Base-by-base conservation (phyloP, 2,888 invertebrate species). In the Pseudococcus viburni region DNA sequence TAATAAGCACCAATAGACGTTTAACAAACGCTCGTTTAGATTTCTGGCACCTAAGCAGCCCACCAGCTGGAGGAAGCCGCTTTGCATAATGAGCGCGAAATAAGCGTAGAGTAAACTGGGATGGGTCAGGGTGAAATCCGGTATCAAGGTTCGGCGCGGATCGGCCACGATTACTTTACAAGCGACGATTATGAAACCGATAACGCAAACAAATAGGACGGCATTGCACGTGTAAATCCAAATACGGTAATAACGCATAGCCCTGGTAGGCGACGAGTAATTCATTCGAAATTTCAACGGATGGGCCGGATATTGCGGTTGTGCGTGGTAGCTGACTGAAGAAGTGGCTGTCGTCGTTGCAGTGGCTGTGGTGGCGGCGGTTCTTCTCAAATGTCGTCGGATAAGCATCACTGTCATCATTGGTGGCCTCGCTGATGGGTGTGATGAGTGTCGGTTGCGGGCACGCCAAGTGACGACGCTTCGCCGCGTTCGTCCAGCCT, bases 141-240 rank as follows among this genome's bases (percentile, higher is more conserved):
- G 95, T 89, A 96, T 94, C 89, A 96, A 93, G 90, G 94, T 90
- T 9, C 95, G 94, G 89, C 95, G 93, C 91, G 95, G 95, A 92
- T 95, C 95, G 89, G 94, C 93, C 89, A 94, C 91, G 89, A 90
- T 89, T 77, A 90, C 89, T 89, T 89, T 90, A 68, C 90, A 89
- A 64, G 90, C 90, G 85, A 91, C 91, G 55, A 92, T 90, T 89
- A 92, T 91, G 90, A 91, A 91, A 73, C 91, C 95, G 90, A 96
- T 93, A 91, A 96, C 96, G 91, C 95, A 96, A 91, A 96, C 94
- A 92, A 96, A 93, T 92, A 97, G 94, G 91, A 96, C 96, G 92
- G 95, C 95, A 93, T 96, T 96, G 94, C 96, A 96, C 92, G 96
- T 95, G 94, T 96, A 96, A 92, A 97, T 96, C 96, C 96, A 96